These are phyloP conservation scores for Sebastes diploproa DNA, from an alignment of 2,797 vertebrate species.

Conservation along the genomic window DNA sequence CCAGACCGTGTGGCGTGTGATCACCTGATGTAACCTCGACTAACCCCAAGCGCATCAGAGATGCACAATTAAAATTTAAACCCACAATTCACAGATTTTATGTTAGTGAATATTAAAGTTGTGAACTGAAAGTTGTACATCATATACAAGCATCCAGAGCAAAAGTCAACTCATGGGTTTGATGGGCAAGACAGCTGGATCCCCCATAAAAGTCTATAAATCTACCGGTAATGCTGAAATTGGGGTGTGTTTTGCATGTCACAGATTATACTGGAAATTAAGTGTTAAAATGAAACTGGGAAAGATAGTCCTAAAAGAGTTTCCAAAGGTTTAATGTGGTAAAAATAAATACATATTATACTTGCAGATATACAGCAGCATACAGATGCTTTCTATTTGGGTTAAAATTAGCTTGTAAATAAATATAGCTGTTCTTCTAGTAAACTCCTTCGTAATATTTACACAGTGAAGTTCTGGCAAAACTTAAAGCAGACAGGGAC, in stretches of 20 bases:
- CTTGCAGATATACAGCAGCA: conserved; percentile 10
- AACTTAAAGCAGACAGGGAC: neutral
- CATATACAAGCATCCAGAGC: neutral
- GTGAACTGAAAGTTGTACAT: neutral
- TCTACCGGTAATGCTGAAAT: neutral
- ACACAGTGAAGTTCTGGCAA: conserved; percentile 20
- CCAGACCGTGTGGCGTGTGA: neutral
- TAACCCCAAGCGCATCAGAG: neutral
- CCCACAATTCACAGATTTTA: neutral
- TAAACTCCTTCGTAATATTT: conserved; percentile 4
- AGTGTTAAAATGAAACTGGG: conserved; percentile 10
- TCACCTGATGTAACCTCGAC: neutral
- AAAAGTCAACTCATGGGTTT: conserved; percentile 5
- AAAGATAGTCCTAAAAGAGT: neutral
- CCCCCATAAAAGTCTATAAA: conserved; percentile 3
- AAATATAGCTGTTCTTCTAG: conserved; percentile 43
- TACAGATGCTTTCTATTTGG: conserved; percentile 17
- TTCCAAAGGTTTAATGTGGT: neutral
- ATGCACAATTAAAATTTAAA: neutral
- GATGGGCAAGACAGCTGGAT: neutral
- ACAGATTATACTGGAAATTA: conserved; percentile 19
- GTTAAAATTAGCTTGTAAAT: conserved; percentile 33
- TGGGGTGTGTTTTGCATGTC: conserved; percentile 32
- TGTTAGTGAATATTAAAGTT: neutral
- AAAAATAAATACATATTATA: conserved; percentile 22